Percentiles rank a stretch among this genome's conserved stretches.
These are phyloP conservation scores for Protophormia terraenovae DNA, from an alignment of 2,888 invertebrate species.

Conservation along the genomic window DNA sequence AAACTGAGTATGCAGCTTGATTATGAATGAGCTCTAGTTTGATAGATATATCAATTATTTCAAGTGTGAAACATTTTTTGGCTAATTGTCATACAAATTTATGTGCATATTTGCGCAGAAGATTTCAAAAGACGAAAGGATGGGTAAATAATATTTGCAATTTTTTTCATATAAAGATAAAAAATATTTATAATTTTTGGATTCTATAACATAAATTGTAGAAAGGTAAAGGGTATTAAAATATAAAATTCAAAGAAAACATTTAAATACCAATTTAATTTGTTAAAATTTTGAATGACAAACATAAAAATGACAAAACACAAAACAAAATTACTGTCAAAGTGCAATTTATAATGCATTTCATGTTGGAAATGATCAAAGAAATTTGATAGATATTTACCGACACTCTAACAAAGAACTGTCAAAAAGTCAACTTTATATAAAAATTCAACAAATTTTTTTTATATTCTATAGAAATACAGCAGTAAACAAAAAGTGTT, in stretches of 20 bases:
- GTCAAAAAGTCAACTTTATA: slow-evolving; percentile 52
- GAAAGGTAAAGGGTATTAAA: no score
- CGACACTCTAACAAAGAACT: slow-evolving; percentile 59
- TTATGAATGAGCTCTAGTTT: no score
- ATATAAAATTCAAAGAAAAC: slow-evolving; percentile 24
- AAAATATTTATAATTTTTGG: no score
- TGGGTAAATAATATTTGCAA: no score
- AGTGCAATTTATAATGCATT: slow-evolving; percentile 15
- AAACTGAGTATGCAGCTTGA: no score
- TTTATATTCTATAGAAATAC: slow-evolving; percentile 20
- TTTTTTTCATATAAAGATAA: no score
- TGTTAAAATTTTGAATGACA: slow-evolving; percentile 30
- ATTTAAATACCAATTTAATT: background rate
- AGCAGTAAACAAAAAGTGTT: slow-evolving; percentile 42
- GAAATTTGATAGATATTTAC: slow-evolving; percentile 59
- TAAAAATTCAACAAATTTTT: background rate
- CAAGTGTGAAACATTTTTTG: no score
- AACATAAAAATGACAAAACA: slow-evolving; percentile 12
- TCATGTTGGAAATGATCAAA: slow-evolving; percentile 50
- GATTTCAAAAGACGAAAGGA: no score
- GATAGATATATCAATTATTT: no score
- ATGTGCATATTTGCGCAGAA: no score
- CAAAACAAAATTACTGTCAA: slow-evolving; percentile 43
- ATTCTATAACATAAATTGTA: no score
- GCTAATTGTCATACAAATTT: no score